These are phyloP conservation scores for Pangasius krempfi DNA, from an alignment of 2,797 vertebrate species.

Conservation along the genomic window DNA sequence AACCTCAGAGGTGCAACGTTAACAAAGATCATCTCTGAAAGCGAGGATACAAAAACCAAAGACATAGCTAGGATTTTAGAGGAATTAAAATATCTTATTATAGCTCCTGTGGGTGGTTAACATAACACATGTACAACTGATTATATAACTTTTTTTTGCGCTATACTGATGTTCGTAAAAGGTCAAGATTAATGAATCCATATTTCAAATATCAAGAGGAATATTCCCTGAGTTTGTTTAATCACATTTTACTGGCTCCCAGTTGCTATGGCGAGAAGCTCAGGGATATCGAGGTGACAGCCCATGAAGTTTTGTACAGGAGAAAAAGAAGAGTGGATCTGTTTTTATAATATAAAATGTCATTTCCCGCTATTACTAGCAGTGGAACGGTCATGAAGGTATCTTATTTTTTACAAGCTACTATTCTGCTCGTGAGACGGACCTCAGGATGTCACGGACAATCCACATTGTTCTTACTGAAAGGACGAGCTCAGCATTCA, in stretches of 20 bases:
- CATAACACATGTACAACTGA: not conserved
- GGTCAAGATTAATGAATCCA: not conserved
- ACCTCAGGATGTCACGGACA: slow-evolving; percentile 11
- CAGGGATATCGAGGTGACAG: not conserved
- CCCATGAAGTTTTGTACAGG: not conserved
- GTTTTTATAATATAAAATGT: not conserved
- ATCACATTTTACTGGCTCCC: not conserved
- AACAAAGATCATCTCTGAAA: not conserved
- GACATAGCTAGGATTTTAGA: not conserved
- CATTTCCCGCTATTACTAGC: not conserved
- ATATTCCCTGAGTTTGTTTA: not conserved
- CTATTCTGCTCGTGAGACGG: not conserved
- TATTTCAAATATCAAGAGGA: not conserved
- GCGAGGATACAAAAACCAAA: not conserved
- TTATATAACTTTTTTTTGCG: not conserved
- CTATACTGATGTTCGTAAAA: not conserved
- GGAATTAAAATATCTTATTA: not conserved
- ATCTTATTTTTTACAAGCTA: not conserved
- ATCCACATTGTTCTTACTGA: slow-evolving; percentile 11
- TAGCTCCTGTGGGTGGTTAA: not conserved
- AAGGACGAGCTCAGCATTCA: slow-evolving; percentile 11
- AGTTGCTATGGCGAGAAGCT: not conserved
- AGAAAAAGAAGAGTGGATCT: not conserved
- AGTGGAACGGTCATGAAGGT: not conserved
- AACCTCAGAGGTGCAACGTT: slow-evolving; percentile 28